Percentiles rank a stretch among this genome's conserved stretches.
Evolutionary conservation across 2,113 vertebrate genomes (phyloP).

Genomic region (Strix uralensis): DNA sequence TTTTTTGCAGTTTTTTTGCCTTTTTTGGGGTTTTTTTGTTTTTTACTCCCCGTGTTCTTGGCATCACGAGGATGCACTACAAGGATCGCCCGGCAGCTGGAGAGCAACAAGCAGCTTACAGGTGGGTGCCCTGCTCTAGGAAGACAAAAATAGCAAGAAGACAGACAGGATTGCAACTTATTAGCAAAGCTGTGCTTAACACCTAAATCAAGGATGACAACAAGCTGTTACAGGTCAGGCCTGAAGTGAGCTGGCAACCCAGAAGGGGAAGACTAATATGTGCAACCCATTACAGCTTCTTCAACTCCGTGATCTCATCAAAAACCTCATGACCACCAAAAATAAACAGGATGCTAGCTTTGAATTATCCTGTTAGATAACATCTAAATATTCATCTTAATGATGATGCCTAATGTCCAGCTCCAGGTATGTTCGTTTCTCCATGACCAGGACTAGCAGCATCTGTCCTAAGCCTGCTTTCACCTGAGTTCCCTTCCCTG

Average conservation of each 20-base stretch:
- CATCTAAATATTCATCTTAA: background rate
- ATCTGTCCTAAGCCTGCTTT: background rate
- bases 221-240: background rate
- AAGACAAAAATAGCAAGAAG: slow-evolving; percentile 17
- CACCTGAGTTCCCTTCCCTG: background rate
- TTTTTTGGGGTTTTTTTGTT: background rate
- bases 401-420: background rate
- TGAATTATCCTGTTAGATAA: background rate
- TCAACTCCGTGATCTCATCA: background rate
- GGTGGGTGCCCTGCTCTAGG: background rate
- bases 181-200: slow-evolving; percentile 20
- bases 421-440: background rate
- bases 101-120: slow-evolving; percentile 1
- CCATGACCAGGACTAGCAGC: background rate
- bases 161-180: background rate
- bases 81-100: background rate
- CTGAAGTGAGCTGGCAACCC: background rate
- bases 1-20: background rate
- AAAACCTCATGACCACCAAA: background rate
- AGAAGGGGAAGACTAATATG: background rate
- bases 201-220: background rate
- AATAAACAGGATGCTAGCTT: background rate
- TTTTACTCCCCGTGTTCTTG: background rate
- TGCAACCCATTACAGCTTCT: background rate
- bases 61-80: background rate